Conservation (phyloP, 2,888 invertebrate species). For the Biston betularia region DNA sequence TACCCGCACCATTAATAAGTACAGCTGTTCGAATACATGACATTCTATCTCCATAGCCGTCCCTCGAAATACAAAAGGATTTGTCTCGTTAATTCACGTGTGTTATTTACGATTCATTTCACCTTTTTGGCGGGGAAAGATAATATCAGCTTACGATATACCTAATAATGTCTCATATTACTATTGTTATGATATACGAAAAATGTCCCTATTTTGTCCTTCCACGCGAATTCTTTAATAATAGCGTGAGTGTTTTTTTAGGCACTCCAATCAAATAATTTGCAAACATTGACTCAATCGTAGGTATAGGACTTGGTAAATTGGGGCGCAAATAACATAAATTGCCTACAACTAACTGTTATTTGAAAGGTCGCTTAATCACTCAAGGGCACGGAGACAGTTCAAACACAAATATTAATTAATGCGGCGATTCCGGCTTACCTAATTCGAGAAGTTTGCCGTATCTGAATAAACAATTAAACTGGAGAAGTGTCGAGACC, state of each 20-base stretch:
- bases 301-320: slow-evolving; percentile 52
- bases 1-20: slow-evolving; percentile 59
- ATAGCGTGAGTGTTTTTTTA: neutral
- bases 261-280: slow-evolving; percentile 49
- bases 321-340: slow-evolving; percentile 70
- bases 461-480: slow-evolving; percentile 83
- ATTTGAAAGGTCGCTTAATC: slow-evolving; percentile 81
- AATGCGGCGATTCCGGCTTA: slow-evolving; percentile 79
- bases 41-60: slow-evolving; percentile 49
- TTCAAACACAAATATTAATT: slow-evolving; percentile 85
- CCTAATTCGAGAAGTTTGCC: slow-evolving; percentile 80
- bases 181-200: slow-evolving; percentile 66
- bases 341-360: slow-evolving; percentile 75
- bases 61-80: slow-evolving; percentile 67
- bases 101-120: slow-evolving; percentile 82
- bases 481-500: slow-evolving; percentile 67
- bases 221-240: neutral
- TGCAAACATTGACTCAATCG: slow-evolving; percentile 52
- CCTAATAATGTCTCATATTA: slow-evolving; percentile 79
- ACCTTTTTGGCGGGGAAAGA: slow-evolving; percentile 71
- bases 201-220: neutral
- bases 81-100: slow-evolving; percentile 77
- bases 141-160: slow-evolving; percentile 79
- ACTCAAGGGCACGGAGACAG: slow-evolving; percentile 80
- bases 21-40: slow-evolving; percentile 47